Base-by-base conservation (phyloP, 2,888 invertebrate species). In the Latrodectus elegans region DNA sequence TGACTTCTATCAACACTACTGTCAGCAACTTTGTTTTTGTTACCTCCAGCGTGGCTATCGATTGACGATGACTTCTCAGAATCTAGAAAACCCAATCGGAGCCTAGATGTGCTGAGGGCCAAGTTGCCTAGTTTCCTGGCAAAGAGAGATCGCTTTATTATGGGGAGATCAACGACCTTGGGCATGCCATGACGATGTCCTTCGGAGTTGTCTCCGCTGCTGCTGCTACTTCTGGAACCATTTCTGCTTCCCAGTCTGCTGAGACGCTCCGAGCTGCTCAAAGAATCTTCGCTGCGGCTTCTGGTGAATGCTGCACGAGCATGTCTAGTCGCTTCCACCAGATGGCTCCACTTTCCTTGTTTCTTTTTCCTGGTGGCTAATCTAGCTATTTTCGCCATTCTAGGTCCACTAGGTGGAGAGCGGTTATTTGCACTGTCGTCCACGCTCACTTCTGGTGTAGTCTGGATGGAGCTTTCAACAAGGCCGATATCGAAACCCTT, bases 401-500 rank as follows among this genome's bases (percentile, higher is more conserved):
- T 89, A 65, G 90, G 90, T 70, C 90, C 84, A 3, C 90, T 90
- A 2, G 90, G 90, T n/a, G 90, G 91, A 90, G 17, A 95, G 9
- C 88, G 77, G 17, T 70, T 71, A 12, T 65, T 67, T 55, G 60
- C 74, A 26, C 73, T 81, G 8, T 88, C 88, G 51, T 89, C 89
- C 4, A 89, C 83, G 49, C 84, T 88, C 8, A 88, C 87, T 51
- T 89, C 89, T 0, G 89, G 88, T 22, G 89, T 83, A 10, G 88
- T 86, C 60, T 89, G 89, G 11, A 89, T 85, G 26, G 90, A 90
- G 75, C 90, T 88, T 74, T 90, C 90, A 4, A 89, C 89, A 11
- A 90, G 80, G 60, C 90, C 90, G 67, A 90, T 97, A 93, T 97
- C 97, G 94, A 97, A 97, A 17, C 96, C 97, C 92, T 97, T 97